Base-by-base conservation (phyloP, 35 echinoderm and acorn worm genomes). In the Hemicentrotus pulcherrimus region DNA sequence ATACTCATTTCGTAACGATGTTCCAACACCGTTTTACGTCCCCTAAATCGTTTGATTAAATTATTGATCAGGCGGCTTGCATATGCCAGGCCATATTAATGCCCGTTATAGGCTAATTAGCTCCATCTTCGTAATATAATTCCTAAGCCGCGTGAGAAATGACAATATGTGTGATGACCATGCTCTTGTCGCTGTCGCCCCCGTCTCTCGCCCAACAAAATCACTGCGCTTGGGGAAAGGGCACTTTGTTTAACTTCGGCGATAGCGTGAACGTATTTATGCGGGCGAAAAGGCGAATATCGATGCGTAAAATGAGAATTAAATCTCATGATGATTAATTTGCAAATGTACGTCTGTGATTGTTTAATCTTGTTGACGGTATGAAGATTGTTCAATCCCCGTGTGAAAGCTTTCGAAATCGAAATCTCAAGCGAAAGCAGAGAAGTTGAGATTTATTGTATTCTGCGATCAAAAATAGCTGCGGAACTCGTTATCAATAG, bases 91-190 rank as follows among this genome's bases (percentile, higher is more conserved):
- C 19, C 18, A 78, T 78, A 78, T 78, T 78, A 78, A 78, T 78
- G 65, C 18, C 65, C 65, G 65, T 78, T 78, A 78, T 78, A 78
- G 65, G 65, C 19, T 78, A 78, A 78, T 78, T 78, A 78, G 65
- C 65, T 78, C 6, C 16, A 70, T 70, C 65, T 78, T 78, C 19
- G 22, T 78, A 78, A 78, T 78, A 78, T 78, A n/a, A 78, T 78
- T 78, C 65, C 18, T 78, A 78, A 78, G 65, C 65, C 28, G n/a
- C 65, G 65, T 78, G 65, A 28, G 65, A 78, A 78, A 78, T 78
- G 65, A 78, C 0, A 78, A 78, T 28, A 55, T 13, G 52, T 59
- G 22, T n/a, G 65, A 28, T 50, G 48, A 50, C 48, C 48, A 50
- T 10, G 12, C 61, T 70, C 61, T 70, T 18, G 5, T 28, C 65